These are phyloP conservation scores for Drosophila saltans DNA, from an alignment of 1,140 invertebrate species.

Conservation along the genomic window DNA sequence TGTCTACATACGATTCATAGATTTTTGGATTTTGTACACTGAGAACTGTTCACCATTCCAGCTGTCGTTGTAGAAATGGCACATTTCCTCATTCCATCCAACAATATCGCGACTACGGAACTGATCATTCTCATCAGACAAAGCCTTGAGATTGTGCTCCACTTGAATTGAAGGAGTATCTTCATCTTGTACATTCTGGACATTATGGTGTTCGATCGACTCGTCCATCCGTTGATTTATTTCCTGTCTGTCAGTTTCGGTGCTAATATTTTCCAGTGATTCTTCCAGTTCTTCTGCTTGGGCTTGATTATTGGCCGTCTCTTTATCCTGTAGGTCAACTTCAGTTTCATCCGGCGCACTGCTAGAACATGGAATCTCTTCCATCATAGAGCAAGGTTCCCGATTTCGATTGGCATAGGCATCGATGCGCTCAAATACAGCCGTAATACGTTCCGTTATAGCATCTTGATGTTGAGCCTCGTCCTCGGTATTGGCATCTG, in stretches of 20 bases:
- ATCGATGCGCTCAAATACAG: constrained; percentile 54
- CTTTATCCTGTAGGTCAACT: not conserved
- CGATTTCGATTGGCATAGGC: not conserved
- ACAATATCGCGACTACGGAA: constrained; percentile 41
- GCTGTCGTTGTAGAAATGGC: constrained; percentile 86
- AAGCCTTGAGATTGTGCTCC: constrained; percentile 33
- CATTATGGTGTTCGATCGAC: not conserved
- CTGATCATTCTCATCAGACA: constrained; percentile 31
- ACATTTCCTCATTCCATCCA: constrained; percentile 84
- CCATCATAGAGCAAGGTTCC: not conserved
- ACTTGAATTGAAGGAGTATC: constrained; percentile 26
- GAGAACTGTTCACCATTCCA: constrained; percentile 86
- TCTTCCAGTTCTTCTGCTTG: constrained; percentile 26
- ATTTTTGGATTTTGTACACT: constrained; percentile 75
- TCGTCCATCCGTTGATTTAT: not conserved
- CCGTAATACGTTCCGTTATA: constrained; percentile 37
- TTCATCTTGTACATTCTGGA: not conserved
- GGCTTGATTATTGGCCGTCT: constrained; percentile 15
- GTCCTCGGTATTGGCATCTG: constrained; percentile 46
- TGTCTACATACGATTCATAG: constrained; percentile 46
- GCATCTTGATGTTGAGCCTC: constrained; percentile 45
- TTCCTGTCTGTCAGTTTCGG: not conserved
- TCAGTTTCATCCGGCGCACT: not conserved
- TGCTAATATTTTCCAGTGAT: not conserved
- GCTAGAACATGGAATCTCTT: not conserved